Evolutionary conservation across 2,113 vertebrate genomes (phyloP).

Genomic region (Orthonyx spaldingii): DNA sequence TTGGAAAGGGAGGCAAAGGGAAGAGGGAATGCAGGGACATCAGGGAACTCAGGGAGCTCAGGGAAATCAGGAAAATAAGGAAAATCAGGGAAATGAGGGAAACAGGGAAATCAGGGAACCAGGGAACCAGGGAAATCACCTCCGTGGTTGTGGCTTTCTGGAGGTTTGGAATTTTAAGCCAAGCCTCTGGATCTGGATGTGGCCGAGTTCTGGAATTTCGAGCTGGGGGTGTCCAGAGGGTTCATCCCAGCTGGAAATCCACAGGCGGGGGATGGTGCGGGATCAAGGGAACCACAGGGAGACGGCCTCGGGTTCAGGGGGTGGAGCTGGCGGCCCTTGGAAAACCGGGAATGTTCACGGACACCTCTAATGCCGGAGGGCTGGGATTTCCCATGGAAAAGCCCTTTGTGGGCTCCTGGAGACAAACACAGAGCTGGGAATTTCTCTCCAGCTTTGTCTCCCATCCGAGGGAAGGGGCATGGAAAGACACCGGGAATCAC

Average conservation of each 20-base stretch:
- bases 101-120: no score
- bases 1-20: background rate
- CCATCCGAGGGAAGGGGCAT: background rate
- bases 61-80: no score
- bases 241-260: background rate
- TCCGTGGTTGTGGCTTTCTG: background rate
- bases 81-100: background rate
- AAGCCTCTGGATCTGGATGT: background rate
- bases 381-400: background rate
- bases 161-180: background rate
- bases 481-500: fast-evolving
- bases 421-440: background rate
- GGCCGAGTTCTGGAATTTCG: background rate
- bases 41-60: no score
- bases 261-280: background rate
- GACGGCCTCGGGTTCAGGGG: no score
- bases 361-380: fast-evolving
- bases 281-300: background rate
- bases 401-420: background rate
- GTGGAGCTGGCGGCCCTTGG: background rate
- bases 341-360: background rate
- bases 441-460: background rate
- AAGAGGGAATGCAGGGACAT: no score
- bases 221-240: background rate
- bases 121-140: background rate